Percentiles rank a stretch among this genome's conserved stretches.
phyloP scores from a whole-genome alignment of 2,888 invertebrate genomes.

The Prosapia bicincta region DNA sequence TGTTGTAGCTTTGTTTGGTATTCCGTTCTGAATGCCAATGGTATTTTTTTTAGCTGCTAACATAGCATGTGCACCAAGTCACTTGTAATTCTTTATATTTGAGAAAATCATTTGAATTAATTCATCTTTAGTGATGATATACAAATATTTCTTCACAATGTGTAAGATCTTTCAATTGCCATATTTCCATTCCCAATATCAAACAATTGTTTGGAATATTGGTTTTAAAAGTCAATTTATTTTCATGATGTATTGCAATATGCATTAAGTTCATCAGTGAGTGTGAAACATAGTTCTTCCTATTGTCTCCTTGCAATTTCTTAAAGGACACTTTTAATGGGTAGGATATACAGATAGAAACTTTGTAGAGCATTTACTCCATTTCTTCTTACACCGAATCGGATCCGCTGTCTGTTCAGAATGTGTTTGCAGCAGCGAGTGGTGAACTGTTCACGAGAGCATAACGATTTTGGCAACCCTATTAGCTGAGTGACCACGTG shows the following conservation, averaged over 20 bases:
- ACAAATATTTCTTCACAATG: conserved; percentile 31
- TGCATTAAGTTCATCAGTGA: conserved; percentile 48
- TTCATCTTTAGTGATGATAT: conserved; percentile 12
- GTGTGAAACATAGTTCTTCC: conserved; percentile 43
- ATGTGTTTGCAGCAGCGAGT: too few relatives aligned
- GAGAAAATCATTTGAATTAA: neutral
- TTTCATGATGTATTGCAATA: conserved; percentile 37
- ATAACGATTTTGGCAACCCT: too few relatives aligned
- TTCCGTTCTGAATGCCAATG: neutral
- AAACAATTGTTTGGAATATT: conserved; percentile 34
- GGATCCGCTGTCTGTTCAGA: too few relatives aligned
- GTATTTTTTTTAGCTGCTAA: too few relatives aligned
- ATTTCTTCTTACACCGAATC: too few relatives aligned
- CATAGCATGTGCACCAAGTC: neutral
- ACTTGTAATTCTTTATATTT: neutral
- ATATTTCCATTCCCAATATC: conserved; percentile 29
- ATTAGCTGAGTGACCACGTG: too few relatives aligned
- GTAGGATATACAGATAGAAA: too few relatives aligned
- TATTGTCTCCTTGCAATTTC: too few relatives aligned
- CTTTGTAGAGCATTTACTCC: too few relatives aligned
- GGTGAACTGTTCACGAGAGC: too few relatives aligned
- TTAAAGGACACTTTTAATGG: too few relatives aligned
- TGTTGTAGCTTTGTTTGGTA: neutral
- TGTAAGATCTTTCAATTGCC: neutral
- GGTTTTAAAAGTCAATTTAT: conserved; percentile 27